Evolutionary conservation across 2,113 vertebrate genomes (phyloP).

Genomic region (Microtus oregoni): DNA sequence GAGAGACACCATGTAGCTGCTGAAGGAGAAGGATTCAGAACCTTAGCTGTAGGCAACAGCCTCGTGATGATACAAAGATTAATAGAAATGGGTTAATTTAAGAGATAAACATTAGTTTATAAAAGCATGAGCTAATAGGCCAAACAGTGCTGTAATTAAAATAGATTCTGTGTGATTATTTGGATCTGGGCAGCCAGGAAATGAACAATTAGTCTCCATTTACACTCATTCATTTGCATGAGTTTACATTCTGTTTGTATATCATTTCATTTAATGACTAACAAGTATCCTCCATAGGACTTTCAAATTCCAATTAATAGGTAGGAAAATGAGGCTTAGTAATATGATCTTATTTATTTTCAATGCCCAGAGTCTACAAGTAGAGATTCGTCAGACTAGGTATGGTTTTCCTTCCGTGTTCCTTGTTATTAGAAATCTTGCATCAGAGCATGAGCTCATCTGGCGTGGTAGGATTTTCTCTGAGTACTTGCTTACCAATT

Average conservation of each 20-base stretch:
- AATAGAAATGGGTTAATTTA: no score
- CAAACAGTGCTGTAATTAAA: no score
- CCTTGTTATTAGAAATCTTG: rapidly evolving
- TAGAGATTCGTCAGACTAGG: rapidly evolving
- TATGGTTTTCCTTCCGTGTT: rapidly evolving
- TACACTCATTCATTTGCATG: neutral
- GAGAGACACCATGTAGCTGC: no score
- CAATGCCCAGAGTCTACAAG: neutral
- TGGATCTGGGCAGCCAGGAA: no score
- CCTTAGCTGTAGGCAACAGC: no score
- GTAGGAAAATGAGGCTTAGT: neutral
- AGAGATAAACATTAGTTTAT: no score
- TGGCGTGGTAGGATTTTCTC: neutral
- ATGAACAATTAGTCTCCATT: no score
- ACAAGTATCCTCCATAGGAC: neutral
- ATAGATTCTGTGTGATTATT: no score
- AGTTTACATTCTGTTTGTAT: neutral
- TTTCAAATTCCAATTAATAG: neutral
- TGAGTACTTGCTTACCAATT: neutral
- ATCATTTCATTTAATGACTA: conserved; percentile 16
- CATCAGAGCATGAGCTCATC: neutral
- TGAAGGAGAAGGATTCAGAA: no score
- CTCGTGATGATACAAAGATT: no score
- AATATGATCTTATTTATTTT: neutral
- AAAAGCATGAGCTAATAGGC: no score